These are phyloP conservation scores for Salvelinus sp. DNA, from an alignment of 2,113 vertebrate species.

Conservation along the genomic window DNA sequence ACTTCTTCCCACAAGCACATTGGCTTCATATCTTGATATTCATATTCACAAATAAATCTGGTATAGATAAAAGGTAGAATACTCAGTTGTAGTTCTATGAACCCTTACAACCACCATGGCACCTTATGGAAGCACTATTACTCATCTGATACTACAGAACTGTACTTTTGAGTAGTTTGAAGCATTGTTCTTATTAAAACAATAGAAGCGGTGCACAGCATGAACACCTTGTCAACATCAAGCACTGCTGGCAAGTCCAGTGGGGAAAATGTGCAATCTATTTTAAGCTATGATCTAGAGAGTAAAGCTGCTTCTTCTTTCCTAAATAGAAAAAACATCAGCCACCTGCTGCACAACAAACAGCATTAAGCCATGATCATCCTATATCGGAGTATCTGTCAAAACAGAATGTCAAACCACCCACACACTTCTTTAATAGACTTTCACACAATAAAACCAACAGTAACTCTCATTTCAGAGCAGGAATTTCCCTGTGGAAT, in stretches of 20 bases:
- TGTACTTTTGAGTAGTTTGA: not conserved
- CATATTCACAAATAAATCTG: not conserved
- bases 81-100: not conserved
- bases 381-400: slow-evolving; percentile 42
- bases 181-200: slow-evolving; percentile 19
- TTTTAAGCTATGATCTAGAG: slow-evolving; percentile 46
- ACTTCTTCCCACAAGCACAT: not conserved
- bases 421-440: slow-evolving; percentile 40
- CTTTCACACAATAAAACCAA: not conserved
- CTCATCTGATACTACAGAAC: not conserved
- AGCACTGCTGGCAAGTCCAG: slow-evolving; percentile 37
- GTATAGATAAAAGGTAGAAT: not conserved
- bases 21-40: not conserved
- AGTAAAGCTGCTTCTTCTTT: slow-evolving; percentile 35
- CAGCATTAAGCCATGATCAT: slow-evolving; percentile 33
- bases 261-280: slow-evolving; percentile 42
- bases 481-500: not conserved
- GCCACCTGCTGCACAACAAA: slow-evolving; percentile 44
- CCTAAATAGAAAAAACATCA: slow-evolving; percentile 33
- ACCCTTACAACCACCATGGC: not conserved
- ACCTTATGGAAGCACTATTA: not conserved
- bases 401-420: slow-evolving; percentile 44
- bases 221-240: slow-evolving; percentile 43
- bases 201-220: slow-evolving; percentile 6
- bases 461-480: slow-evolving; percentile 1